Evolutionary conservation across 2,797 vertebrate species (phyloP).

Genomic region (Rhinatrema bivittatum): DNA sequence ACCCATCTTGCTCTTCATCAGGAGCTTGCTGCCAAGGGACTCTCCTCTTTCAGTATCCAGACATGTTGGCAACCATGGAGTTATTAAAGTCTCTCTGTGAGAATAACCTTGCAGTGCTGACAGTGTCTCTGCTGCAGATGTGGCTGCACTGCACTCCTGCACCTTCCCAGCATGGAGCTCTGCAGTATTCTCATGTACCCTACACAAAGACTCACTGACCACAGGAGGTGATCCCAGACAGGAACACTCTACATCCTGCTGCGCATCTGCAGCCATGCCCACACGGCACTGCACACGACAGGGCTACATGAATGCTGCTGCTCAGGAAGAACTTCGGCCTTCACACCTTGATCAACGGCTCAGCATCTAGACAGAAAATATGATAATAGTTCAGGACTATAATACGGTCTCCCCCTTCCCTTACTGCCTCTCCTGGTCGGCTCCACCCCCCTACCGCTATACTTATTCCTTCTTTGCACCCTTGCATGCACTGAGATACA

Average conservation of each 20-base stretch:
- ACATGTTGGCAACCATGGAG: too few species aligned
- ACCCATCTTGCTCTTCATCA: not conserved
- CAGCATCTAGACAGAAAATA: too few species aligned
- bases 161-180: not conserved
- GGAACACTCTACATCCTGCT: not conserved
- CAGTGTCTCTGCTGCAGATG: not conserved
- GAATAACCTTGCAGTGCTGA: too few species aligned
- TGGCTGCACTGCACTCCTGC: not conserved
- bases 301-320: conserved; percentile 5
- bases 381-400: too few species aligned
- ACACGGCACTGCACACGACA: not conserved
- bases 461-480: too few species aligned
- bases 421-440: too few species aligned
- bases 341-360: too few species aligned
- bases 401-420: too few species aligned
- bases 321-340: too few species aligned
- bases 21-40: not conserved
- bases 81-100: too few species aligned
- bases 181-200: not conserved
- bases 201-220: not conserved
- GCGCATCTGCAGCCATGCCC: not conserved
- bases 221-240: not conserved
- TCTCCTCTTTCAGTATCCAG: not conserved
- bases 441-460: too few species aligned
- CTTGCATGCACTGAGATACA: too few species aligned